These are phyloP conservation scores for Papilio aristodemus DNA, from an alignment of 1,140 invertebrate species.

Conservation along the genomic window DNA sequence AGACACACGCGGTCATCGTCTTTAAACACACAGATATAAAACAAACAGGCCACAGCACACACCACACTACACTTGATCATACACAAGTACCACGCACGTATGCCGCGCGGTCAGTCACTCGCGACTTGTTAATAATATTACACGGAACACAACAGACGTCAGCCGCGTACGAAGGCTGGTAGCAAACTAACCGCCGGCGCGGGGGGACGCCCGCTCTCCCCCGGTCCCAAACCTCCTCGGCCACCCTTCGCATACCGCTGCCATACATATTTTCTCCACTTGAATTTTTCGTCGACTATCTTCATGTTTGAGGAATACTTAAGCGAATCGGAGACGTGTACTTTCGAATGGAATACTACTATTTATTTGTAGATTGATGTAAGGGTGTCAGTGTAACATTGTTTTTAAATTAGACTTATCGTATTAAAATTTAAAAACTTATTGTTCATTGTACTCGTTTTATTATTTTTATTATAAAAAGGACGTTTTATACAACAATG, in stretches of 20 bases:
- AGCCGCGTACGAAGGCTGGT: conserved; percentile 45
- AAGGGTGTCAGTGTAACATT: conserved; percentile 52
- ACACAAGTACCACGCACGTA: conserved; percentile 60
- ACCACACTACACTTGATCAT: conserved; percentile 67
- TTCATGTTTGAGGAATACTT: conserved; percentile 79
- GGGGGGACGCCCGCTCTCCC: conserved; percentile 53
- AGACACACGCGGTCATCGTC: conserved; percentile 73
- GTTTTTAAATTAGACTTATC: background rate
- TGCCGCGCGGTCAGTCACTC: conserved; percentile 63
- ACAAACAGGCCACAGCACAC: conserved; percentile 67
- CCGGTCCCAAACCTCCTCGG: conserved; percentile 45
- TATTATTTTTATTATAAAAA: background rate
- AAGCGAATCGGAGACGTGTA: conserved; percentile 72
- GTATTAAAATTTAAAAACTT: background rate
- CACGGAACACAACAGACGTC: conserved; percentile 43
- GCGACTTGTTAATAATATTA: conserved; percentile 45
- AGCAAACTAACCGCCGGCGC: conserved; percentile 58
- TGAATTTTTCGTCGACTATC: conserved; percentile 78
- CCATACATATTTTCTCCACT: conserved; percentile 79
- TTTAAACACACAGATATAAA: conserved; percentile 50
- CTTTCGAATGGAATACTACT: conserved; percentile 71
- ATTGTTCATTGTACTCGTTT: background rate
- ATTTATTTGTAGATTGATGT: conserved; percentile 62
- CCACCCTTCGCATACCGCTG: conserved; percentile 71
- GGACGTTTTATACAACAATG: too few species aligned